A percentile compares a stretch with the other conserved stretches of the same genome.
Conservation (phyloP, 2,888 invertebrate genomes). For the Phymatocera aterrima region DNA sequence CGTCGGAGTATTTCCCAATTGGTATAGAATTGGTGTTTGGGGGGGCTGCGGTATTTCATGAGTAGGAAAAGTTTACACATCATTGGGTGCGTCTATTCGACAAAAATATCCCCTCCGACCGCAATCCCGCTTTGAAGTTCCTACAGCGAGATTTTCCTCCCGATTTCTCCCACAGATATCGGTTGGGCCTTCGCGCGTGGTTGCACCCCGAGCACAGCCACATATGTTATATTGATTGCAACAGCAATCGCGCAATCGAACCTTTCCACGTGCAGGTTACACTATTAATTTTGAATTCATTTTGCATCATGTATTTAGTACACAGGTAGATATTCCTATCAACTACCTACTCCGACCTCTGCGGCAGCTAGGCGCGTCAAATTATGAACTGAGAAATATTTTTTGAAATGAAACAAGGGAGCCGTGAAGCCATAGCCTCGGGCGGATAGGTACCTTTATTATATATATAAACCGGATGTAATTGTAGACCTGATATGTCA, state of each 20-base stretch:
- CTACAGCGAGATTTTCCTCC: not conserved
- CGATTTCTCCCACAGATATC: not conserved
- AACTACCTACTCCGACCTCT: too few species aligned
- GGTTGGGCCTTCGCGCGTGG: not conserved
- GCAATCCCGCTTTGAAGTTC: not conserved
- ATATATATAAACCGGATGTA: not conserved
- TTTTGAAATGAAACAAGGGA: not conserved
- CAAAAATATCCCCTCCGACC: not conserved
- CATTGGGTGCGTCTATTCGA: not conserved
- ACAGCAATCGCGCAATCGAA: slow-evolving; percentile 25
- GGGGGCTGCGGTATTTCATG: not conserved
- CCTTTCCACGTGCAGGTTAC: not conserved
- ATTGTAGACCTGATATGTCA: not conserved
- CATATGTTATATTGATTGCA: slow-evolving; percentile 10
- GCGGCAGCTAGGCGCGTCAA: too few species aligned
- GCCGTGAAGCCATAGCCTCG: not conserved
- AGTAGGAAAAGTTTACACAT: not conserved
- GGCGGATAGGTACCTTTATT: too few species aligned
- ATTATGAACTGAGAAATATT: not conserved
- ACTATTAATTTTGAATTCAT: not conserved
- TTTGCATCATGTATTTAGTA: not conserved
- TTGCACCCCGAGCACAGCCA: not conserved
- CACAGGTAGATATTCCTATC: not conserved
- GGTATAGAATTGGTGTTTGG: not conserved
- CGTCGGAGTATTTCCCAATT: not conserved